Evolutionary conservation across 1,140 invertebrate species (phyloP), one percentile per base, ranked within the genome.

Genomic region (Bombyx mandarina): DNA sequence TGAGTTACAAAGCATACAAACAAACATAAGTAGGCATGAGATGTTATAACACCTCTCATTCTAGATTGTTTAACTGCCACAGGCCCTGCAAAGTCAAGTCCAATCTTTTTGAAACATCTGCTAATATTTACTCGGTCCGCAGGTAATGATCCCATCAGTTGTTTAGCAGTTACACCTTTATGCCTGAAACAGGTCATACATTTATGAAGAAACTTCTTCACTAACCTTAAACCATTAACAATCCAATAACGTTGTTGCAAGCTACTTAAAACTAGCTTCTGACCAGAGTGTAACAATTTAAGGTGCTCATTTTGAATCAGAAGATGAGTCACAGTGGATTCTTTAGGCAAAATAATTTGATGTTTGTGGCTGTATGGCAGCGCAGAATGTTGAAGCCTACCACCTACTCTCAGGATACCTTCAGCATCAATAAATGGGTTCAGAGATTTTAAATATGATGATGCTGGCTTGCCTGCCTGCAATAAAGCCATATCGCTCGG

Each of bases 81-180:
- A 1, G 77, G 79, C 7, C 80, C 82, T 8, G 63, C 71, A 56
- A 65, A 82, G 60, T 85, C 79, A 0, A 80, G 54, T 0, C 73
- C 81, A 7, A 54, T 55, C 7, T 65, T 12, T 44, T 62, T 12
- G 61, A 88, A 88, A 12, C 73, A 67, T 12, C 71, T 52, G 10
- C 55, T 52, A 1, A 56, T 46, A 0, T 49, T 67, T 3, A 80
- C 42, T 50, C 77, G 46, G n/a, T 61, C 50, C 1, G 9, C 8
- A 3, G 71, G 68, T 50, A 73, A 55, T 43, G 67, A 54, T 35
- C 68, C 66, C 71, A 73, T 73, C 9, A 69, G 47, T n/a, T 63
- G 63, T 44, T 53, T 53, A 7, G 43, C 12, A 22, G 22, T 42
- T 7, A 18, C 45, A n/a, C 57, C 53, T 12, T 51, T 58, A 3